Base-by-base conservation (phyloP, 2,888 invertebrate genomes). In the Danaus chrysippus region DNA sequence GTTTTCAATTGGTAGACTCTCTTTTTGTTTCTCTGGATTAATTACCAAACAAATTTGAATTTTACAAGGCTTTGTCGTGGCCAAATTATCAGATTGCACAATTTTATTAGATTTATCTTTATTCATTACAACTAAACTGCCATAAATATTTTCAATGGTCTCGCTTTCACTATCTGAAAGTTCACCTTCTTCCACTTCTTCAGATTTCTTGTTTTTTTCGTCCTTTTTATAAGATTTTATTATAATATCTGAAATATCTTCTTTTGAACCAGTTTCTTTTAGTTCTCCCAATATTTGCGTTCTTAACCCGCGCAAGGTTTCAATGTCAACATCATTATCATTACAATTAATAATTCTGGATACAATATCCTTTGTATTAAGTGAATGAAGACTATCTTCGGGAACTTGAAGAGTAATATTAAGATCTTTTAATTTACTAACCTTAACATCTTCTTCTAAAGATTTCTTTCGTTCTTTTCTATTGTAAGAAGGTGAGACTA, bases 131-230 rank as follows among this genome's bases (percentile, higher is more conserved):
- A 86, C 78, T 63, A 89, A 73, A 68, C 83, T 88, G 19, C 87
- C 86, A 65, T 89, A 91, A 56, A 91, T 78, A 65, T 79, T 89
- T 74, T 84, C 82, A 65, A 90, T 90, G 5, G 83, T 78, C 74
- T 91, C 89, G 73, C 89, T 90, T 71, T 87, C 91, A 71, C 90
- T 89, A 59, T 91, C 91, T 10, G 90, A 89, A 53, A 91, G 66
- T 74, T 91, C 91, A 6, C 91, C 91, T 74, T 91, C 90, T 74
- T 90, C 90, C 13, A 89, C 74, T 72, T 90, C 91, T 44, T 70
- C 69, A 15, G 5, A 52, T 61, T 73, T 76, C 44, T 72, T 73
- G 12, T 64, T 42, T 1, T 68, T 64, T 23, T 70, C 71, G 17
- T 72, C 76, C 44, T 76, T 78, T 58, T 78, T 78, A 66, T 86